These are phyloP conservation scores for Mnemiopsis leidyi DNA, from an alignment of 37 sponge, comb jelly and placozoan genomes.

Conservation along the genomic window DNA sequence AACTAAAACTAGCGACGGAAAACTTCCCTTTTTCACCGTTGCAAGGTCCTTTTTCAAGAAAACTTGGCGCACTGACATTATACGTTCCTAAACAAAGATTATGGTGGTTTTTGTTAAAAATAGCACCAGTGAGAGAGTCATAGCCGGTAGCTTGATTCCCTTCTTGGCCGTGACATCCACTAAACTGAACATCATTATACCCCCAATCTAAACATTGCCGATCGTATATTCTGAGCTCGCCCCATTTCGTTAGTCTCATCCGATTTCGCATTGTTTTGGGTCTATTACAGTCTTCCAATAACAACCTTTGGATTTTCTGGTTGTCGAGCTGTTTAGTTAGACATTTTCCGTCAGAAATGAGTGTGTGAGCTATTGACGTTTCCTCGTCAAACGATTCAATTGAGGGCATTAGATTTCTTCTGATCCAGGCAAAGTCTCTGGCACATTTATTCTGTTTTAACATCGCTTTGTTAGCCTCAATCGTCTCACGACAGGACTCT, in stretches of 20 bases:
- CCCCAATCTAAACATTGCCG: neutral
- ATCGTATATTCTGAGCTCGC: neutral
- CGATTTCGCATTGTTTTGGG: neutral
- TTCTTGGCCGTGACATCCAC: neutral
- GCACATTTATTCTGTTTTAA: neutral
- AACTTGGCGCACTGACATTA: neutral
- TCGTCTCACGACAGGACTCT: neutral
- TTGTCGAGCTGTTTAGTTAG: neutral
- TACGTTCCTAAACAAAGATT: neutral
- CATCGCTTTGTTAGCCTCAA: neutral
- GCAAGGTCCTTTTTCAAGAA: neutral
- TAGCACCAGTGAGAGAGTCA: neutral
- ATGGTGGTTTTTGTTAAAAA: neutral
- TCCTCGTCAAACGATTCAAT: constrained; percentile 23
- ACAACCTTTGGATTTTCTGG: neutral
- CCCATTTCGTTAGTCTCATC: neutral
- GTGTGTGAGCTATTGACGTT: neutral
- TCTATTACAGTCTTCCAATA: neutral
- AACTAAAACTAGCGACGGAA: neutral
- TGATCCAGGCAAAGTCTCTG: constrained; percentile 1
- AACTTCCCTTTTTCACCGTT: too few species aligned
- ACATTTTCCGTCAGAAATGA: neutral
- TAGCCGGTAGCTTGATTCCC: neutral
- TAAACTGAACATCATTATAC: neutral
- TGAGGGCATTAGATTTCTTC: constrained; percentile 9